A percentile compares a stretch with the other conserved stretches of the same genome.
phyloP scores from a whole-genome alignment of 2,113 vertebrate genomes.

The Phaethon lepturus region DNA sequence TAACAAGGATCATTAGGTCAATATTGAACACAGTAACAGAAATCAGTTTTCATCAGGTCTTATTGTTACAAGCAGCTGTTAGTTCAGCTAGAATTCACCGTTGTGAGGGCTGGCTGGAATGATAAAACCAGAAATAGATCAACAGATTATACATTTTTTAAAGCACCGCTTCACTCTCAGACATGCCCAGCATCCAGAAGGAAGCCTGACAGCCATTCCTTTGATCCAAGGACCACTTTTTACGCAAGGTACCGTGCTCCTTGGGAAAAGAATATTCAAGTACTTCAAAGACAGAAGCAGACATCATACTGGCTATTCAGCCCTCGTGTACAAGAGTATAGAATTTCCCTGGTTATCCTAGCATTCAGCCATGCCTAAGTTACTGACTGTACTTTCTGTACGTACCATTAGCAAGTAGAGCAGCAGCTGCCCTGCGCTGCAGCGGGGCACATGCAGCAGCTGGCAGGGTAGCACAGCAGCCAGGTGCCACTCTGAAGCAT shows the following conservation, averaged over 20 bases:
- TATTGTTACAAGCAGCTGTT: background rate
- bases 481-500: background rate
- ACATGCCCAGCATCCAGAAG: background rate
- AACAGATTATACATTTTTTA: constrained; percentile 7
- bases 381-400: background rate
- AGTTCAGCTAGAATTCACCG: background rate
- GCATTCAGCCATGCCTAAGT: background rate
- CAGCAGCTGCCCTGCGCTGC: background rate
- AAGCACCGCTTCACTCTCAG: background rate
- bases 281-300: background rate
- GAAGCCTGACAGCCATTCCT: constrained; percentile 17
- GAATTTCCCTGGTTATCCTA: background rate
- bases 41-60: background rate
- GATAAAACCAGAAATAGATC: background rate
- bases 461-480: background rate
- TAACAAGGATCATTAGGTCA: background rate
- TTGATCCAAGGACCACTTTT: constrained; percentile 27
- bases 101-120: background rate
- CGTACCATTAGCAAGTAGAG: background rate
- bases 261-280: background rate
- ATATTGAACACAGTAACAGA: background rate
- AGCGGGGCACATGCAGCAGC: background rate
- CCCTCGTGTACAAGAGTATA: background rate
- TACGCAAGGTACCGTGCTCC: background rate
- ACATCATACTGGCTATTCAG: background rate